These are phyloP conservation scores for Rhogogaster chlorosoma DNA, from an alignment of 2,888 invertebrate genomes.

Conservation along the genomic window DNA sequence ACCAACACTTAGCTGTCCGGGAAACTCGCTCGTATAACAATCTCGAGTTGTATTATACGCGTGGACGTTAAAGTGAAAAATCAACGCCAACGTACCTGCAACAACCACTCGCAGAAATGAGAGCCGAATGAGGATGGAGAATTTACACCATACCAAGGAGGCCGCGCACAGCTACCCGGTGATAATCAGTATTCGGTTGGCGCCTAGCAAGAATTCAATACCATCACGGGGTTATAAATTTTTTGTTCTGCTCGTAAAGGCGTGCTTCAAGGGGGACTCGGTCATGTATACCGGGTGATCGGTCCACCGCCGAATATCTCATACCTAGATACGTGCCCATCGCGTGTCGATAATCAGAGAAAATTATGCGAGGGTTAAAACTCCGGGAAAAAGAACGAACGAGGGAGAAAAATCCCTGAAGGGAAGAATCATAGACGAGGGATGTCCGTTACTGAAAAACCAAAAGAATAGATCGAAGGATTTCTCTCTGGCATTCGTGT, in stretches of 20 bases:
- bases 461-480: too few relatives aligned
- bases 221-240: constrained; percentile 66
- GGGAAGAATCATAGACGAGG: too few relatives aligned
- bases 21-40: too few relatives aligned
- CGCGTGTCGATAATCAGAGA: not conserved
- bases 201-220: constrained; percentile 64
- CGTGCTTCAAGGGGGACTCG: constrained; percentile 55
- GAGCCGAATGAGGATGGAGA: not conserved
- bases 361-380: not conserved
- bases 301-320: not conserved
- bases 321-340: not conserved
- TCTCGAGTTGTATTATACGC: too few relatives aligned
- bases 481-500: too few relatives aligned
- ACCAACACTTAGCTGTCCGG: not conserved
- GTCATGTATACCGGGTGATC: constrained; percentile 39
- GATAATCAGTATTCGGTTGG: constrained; percentile 65
- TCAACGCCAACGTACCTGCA: not conserved
- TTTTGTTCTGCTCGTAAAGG: constrained; percentile 65
- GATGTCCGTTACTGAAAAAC: too few relatives aligned
- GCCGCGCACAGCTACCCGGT: constrained; percentile 53
- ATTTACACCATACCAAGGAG: not conserved
- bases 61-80: too few relatives aligned
- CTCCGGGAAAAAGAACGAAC: not conserved
- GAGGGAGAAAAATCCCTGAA: too few relatives aligned
- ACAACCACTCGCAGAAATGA: constrained; percentile 8